A percentile compares a stretch with the other conserved stretches of the same genome.
Conservation (phyloP, 2,888 invertebrate genomes). For the Drosophila vallismaia region DNA sequence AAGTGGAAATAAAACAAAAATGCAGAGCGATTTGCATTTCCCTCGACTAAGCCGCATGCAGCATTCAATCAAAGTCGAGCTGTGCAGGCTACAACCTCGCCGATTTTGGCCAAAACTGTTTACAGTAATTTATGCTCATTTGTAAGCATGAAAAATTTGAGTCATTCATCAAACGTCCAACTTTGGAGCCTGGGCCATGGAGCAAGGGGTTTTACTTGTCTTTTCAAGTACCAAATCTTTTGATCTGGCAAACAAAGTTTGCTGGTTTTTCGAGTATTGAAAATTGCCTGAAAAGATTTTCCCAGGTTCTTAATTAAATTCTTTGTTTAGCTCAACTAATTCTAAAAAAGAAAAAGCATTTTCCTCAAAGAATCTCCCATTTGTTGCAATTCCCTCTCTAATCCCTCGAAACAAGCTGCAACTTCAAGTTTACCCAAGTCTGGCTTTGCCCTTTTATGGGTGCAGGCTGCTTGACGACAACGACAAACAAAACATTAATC, state of each 20-base stretch:
- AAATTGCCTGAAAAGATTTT: constrained; percentile 12
- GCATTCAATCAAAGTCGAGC: constrained; percentile 74
- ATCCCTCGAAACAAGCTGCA: constrained; percentile 11
- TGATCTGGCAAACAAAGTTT: constrained; percentile 22
- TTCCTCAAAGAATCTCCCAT: constrained; percentile 4
- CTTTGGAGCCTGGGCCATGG: not conserved
- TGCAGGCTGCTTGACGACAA: constrained; percentile 35
- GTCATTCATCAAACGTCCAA: constrained; percentile 54
- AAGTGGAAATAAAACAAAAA: constrained; percentile 26
- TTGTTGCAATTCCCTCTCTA: not conserved
- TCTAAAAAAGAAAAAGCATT: not conserved
- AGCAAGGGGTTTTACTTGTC: not conserved
- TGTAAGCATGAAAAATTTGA: constrained; percentile 78
- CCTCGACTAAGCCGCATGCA: constrained; percentile 41
- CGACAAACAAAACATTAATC: constrained; percentile 31
- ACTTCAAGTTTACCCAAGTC: constrained; percentile 19
- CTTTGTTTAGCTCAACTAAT: not conserved
- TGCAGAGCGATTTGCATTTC: constrained; percentile 52
- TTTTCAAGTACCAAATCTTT: constrained; percentile 26
- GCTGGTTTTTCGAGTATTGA: not conserved
- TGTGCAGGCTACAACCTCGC: not conserved
- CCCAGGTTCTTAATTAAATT: not conserved
- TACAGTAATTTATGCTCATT: constrained; percentile 78
- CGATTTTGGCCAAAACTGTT: constrained; percentile 63
- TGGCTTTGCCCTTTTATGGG: constrained; percentile 40